Evolutionary conservation across 1,140 invertebrate genomes (phyloP).

Genomic region (Diuraphis noxia): DNA sequence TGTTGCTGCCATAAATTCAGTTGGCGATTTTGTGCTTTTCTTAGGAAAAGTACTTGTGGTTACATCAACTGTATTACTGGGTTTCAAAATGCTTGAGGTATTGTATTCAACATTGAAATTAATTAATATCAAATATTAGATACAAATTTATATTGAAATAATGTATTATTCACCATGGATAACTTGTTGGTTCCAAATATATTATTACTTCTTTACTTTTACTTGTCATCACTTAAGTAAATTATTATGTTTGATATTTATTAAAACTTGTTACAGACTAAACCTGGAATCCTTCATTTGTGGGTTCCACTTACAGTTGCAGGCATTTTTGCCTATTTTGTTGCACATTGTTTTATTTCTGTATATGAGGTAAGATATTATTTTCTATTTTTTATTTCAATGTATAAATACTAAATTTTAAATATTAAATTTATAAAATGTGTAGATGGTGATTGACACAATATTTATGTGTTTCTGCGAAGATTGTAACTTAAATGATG

Average conservation of each 20-base stretch:
- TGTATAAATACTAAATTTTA: background rate
- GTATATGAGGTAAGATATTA: slow-evolving; percentile 72
- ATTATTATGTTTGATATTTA: background rate
- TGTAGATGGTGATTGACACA: slow-evolving; percentile 80
- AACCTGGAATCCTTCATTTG: slow-evolving; percentile 68
- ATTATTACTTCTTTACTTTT: background rate
- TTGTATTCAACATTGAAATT: slow-evolving; percentile 3
- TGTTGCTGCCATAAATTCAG: slow-evolving; percentile 75
- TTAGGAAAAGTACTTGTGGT: slow-evolving; percentile 74
- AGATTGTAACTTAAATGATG: slow-evolving; percentile 76
- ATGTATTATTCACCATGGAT: no score
- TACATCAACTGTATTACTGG: slow-evolving; percentile 66
- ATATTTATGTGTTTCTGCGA: slow-evolving; percentile 84
- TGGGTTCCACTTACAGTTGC: slow-evolving; percentile 71
- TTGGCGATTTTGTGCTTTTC: slow-evolving; percentile 78
- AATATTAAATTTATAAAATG: slow-evolving; percentile 29
- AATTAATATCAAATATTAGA: background rate
- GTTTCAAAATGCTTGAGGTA: slow-evolving; percentile 68
- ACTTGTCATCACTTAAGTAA: no score
- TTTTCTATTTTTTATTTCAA: background rate
- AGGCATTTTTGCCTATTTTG: slow-evolving; percentile 72
- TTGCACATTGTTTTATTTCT: slow-evolving; percentile 76
- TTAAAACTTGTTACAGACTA: slow-evolving; percentile 60
- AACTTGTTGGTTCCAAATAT: background rate
- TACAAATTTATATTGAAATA: background rate